Base-by-base conservation (phyloP, 1,140 invertebrate species). In the Spodoptera frugiperda region DNA sequence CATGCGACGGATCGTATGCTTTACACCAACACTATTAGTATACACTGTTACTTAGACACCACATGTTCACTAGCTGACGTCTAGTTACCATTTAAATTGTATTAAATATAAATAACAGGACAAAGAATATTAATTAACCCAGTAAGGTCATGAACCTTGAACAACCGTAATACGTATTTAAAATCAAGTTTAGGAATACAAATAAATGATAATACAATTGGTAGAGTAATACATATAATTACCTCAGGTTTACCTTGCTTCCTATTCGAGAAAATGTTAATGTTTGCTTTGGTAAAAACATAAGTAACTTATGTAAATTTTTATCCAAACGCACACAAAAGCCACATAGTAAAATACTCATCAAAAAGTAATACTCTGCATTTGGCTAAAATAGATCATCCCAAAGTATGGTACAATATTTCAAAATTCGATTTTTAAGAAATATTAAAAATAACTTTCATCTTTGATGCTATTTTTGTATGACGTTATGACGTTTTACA, bases 381-480 rank as follows among this genome's bases (percentile, higher is more conserved):
- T 82, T 84, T 77, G 73, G 65, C 77, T 79, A 73, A 71, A 78
- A 83, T 82, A 79, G 78, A 83, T 82, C 84, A 91, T 89, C 85
- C 80, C 88, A 82, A 76, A 81, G 71, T 76, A 51, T 65, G 59
- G 55, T 82, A 82, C 53, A 76, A 80, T 81, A 67, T 55, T 83
- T 82, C 78, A 82, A 85, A 83, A 76, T 67, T 76, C 82, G 83
- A 81, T 88, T 87, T 84, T 82, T 86, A 85, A 72, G 79, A 83
- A 90, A 91, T 88, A 91, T 88, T 91, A 92, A 89, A 93, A 93
- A 92, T 93, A 93, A 93, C 91, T 93, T 91, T 91, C 90, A 93
- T 92, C 87, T 89, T 90, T 90, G 86, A 89, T 89, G 75, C 89
- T 91, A 91, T 93, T 93, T 93, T 89, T 86, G 81, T 86, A 87